phyloP scores from a whole-genome alignment of 2,888 invertebrate species.

The Athrips mouffetella region DNA sequence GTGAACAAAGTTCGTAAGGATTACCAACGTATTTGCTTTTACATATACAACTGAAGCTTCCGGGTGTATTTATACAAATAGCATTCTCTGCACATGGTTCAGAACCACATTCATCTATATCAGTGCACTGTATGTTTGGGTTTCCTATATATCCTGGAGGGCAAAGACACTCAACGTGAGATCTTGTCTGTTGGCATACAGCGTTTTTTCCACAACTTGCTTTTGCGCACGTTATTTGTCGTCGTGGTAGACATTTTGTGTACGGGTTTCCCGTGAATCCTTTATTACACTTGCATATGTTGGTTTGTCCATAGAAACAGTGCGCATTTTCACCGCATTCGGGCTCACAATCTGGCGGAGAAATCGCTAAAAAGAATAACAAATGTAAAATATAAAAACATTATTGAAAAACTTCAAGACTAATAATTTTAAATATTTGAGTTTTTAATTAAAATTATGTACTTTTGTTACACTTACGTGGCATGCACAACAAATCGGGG shows the following conservation, averaged over 20 bases:
- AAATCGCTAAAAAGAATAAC: conserved; percentile 85
- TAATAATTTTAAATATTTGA: not conserved
- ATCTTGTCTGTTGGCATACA: conserved; percentile 86
- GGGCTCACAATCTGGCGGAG: conserved; percentile 88
- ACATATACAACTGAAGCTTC: conserved; percentile 93
- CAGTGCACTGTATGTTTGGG: conserved; percentile 90
- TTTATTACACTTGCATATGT: conserved; percentile 89
- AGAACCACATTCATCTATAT: conserved; percentile 88
- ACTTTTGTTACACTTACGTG: conserved; percentile 82
- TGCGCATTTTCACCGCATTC: conserved; percentile 89
- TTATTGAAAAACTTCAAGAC: not conserved
- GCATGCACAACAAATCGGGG: conserved; percentile 93
- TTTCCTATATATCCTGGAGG: conserved; percentile 91
- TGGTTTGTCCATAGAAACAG: conserved; percentile 88
- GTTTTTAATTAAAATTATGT: not conserved
- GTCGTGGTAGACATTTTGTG: conserved; percentile 84
- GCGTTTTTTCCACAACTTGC: conserved; percentile 88
- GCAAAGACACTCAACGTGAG: conserved; percentile 88
- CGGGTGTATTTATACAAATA: conserved; percentile 92
- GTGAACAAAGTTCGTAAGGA: conserved; percentile 90
- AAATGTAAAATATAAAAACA: conserved; percentile 28
- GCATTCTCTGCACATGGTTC: conserved; percentile 91
- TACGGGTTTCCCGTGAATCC: conserved; percentile 94
- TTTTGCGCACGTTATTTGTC: conserved; percentile 83
- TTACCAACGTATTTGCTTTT: conserved; percentile 90